A percentile compares a stretch with the other conserved stretches of the same genome.
phyloP scores from a whole-genome alignment of 2,888 invertebrate genomes.

The Eustalomyia histrio region DNA sequence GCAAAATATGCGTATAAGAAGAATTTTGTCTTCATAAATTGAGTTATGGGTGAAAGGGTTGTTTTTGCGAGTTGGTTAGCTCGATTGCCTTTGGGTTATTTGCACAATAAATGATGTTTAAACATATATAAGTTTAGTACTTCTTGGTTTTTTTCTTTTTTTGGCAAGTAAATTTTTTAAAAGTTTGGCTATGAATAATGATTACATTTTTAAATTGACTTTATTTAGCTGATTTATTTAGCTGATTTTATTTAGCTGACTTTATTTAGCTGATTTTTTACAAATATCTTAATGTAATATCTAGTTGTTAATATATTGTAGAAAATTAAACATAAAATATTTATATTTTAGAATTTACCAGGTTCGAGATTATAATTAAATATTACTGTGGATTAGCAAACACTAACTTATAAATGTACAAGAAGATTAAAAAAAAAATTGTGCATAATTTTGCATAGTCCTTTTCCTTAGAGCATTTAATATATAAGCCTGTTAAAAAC shows the following conservation, averaged over 20 bases:
- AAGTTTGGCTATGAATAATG: slow-evolving; percentile 62
- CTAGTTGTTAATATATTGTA: too few relatives aligned
- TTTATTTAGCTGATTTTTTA: too few relatives aligned
- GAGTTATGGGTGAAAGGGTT: slow-evolving; percentile 11
- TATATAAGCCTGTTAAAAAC: too few relatives aligned
- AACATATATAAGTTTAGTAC: slow-evolving; percentile 31
- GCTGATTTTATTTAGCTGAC: too few relatives aligned
- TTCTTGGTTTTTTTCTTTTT: background rate
- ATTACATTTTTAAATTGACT: slow-evolving; percentile 52
- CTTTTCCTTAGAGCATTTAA: too few relatives aligned
- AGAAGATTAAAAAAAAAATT: too few relatives aligned
- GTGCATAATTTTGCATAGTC: too few relatives aligned
- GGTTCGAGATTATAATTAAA: too few relatives aligned
- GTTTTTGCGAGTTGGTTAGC: slow-evolving; percentile 11
- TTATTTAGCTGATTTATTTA: slow-evolving; percentile 32
- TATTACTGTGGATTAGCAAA: too few relatives aligned
- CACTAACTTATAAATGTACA: too few relatives aligned
- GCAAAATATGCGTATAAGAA: slow-evolving; percentile 39
- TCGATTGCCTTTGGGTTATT: slow-evolving; percentile 51
- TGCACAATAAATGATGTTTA: slow-evolving; percentile 59
- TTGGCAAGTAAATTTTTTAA: slow-evolving; percentile 27
- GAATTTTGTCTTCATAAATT: background rate
- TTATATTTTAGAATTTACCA: too few relatives aligned
- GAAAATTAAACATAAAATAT: too few relatives aligned
- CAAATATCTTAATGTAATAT: background rate